phyloP scores from a whole-genome alignment of 2,888 invertebrate genomes.

The Eupithecia pulchellata region DNA sequence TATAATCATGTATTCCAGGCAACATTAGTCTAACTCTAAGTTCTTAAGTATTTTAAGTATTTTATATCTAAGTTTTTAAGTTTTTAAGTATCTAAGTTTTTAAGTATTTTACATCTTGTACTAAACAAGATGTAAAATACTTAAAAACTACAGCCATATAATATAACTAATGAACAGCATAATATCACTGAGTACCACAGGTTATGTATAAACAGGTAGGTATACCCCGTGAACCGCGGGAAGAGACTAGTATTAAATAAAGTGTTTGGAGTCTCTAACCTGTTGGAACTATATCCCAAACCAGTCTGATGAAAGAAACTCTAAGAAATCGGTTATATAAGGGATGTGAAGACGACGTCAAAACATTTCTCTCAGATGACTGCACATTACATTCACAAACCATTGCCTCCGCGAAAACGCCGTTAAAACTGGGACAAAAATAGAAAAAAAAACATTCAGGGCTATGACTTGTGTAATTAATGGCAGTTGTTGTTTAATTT shows the following conservation, averaged over 20 bases:
- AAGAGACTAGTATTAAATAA: neutral
- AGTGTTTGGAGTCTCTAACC: constrained; percentile 32
- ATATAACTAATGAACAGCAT: too few species aligned
- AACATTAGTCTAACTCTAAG: too few species aligned
- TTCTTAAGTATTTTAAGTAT: too few species aligned
- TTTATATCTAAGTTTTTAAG: too few species aligned
- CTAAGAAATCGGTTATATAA: constrained; percentile 68
- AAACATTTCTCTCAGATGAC: constrained; percentile 68
- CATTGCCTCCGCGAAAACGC: constrained; percentile 68
- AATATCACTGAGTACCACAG: neutral
- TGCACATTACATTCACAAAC: constrained; percentile 68
- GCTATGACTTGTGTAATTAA: constrained; percentile 65
- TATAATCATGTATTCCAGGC: too few species aligned
- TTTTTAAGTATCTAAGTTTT: too few species aligned
- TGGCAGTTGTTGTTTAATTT: constrained; percentile 12
- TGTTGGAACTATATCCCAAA: constrained; percentile 51
- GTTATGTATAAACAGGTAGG: neutral
- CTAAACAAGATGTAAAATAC: too few species aligned
- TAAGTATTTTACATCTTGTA: too few species aligned
- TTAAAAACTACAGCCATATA: too few species aligned
- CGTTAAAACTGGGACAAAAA: constrained; percentile 65
- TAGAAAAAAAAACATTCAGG: constrained; percentile 54
- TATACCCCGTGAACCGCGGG: neutral
- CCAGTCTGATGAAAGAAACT: constrained; percentile 52
- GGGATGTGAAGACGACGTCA: constrained; percentile 67